These are phyloP conservation scores for Ecliptopera silaceata DNA, from an alignment of 2,888 invertebrate genomes.

Conservation along the genomic window DNA sequence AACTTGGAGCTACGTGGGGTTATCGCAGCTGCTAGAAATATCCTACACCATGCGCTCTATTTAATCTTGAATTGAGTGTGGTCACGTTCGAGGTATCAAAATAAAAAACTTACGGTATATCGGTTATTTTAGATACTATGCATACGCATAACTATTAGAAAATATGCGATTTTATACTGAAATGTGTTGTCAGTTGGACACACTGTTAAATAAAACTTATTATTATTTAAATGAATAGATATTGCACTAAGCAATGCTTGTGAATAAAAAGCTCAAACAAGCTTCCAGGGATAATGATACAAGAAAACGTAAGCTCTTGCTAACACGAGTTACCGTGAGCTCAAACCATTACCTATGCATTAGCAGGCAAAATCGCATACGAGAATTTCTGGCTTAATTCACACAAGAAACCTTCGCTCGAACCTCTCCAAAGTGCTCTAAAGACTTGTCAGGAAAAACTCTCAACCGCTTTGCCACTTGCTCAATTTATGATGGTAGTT, in stretches of 20 bases:
- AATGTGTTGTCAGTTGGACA: too few species aligned
- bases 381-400: slow-evolving; percentile 55
- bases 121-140: too few species aligned
- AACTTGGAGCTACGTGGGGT: background rate
- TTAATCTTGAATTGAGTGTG: background rate
- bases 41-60: background rate
- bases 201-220: background rate
- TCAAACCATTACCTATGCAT: slow-evolving; percentile 42
- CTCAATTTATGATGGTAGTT: slow-evolving; percentile 69
- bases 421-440: slow-evolving; percentile 62
- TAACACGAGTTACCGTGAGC: slow-evolving; percentile 41
- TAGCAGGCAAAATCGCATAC: slow-evolving; percentile 52
- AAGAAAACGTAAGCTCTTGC: slow-evolving; percentile 27
- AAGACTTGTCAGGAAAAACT: slow-evolving; percentile 65
- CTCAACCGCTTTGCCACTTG: slow-evolving; percentile 58
- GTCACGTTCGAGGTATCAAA: background rate
- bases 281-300: slow-evolving; percentile 21
- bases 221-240: too few species aligned
- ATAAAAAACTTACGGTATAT: too few species aligned
- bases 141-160: too few species aligned
- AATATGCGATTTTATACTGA: too few species aligned
- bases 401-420: slow-evolving; percentile 60
- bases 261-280: slow-evolving; percentile 17
- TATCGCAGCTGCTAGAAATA: background rate
- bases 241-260: slow-evolving; percentile 6